Evolutionary conservation across 2,113 vertebrate species (phyloP).

Genomic region (Rhinoptilus africanus): DNA sequence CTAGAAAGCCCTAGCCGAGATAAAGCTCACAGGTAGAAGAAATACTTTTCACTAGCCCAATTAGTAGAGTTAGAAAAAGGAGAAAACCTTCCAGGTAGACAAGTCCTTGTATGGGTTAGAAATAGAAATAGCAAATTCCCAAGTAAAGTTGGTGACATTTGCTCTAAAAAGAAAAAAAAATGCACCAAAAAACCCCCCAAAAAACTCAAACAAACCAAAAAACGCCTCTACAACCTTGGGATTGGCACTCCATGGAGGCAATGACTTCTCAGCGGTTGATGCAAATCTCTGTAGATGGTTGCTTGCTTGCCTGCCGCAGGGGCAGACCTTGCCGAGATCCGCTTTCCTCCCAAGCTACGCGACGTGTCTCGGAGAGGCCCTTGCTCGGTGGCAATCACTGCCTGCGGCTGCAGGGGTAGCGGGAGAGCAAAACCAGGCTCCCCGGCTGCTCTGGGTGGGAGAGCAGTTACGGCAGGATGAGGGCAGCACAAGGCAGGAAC

Average conservation of each 20-base stretch:
- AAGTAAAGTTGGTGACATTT: not conserved
- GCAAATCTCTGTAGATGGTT: not conserved
- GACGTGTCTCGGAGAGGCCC: accelerated
- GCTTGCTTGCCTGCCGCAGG: too few relatives aligned
- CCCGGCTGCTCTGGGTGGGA: not conserved
- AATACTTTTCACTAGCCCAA: not conserved
- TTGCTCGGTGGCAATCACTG: not conserved
- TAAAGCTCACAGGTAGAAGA: not conserved
- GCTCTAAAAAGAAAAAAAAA: not conserved
- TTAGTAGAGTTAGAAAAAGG: not conserved
- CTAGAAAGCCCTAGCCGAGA: not conserved
- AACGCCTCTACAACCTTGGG: accelerated
- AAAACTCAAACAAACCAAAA: not conserved
- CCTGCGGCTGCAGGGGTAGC: not conserved
- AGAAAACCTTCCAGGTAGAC: not conserved
- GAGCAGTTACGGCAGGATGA: not conserved
- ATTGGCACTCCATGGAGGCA: not conserved
- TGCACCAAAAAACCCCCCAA: not conserved
- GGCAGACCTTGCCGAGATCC: not conserved
- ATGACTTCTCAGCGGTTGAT: not conserved
- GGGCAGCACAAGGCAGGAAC: not conserved
- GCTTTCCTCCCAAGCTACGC: accelerated
- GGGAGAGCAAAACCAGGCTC: not conserved
- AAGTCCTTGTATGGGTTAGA: not conserved
- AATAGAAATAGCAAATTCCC: not conserved